Evolutionary conservation across 1,140 invertebrate genomes (phyloP).

Genomic region (Lanistes nyassanus): DNA sequence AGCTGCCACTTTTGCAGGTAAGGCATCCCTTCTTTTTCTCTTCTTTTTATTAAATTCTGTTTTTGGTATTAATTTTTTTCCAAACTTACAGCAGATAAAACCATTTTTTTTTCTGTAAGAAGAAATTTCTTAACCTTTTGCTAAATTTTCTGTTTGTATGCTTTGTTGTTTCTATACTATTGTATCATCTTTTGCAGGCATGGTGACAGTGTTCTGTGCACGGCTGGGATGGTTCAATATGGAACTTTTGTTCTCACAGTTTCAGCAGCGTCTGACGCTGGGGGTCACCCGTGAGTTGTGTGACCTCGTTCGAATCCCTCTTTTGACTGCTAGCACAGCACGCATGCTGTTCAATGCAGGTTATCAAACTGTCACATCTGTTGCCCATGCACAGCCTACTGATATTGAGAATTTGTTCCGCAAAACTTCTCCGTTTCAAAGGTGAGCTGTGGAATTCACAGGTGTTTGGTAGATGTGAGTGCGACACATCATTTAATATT

Average conservation of each 20-base stretch:
- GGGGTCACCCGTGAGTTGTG: conserved; percentile 92
- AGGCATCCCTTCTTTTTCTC: conserved; percentile 16
- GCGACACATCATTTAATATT: no score
- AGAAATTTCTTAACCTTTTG: no score
- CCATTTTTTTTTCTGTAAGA: background rate
- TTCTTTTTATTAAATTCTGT: no score
- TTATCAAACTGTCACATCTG: conserved; percentile 80
- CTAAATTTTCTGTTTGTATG: background rate
- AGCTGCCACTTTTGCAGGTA: conserved; percentile 95
- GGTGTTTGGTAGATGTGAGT: no score
- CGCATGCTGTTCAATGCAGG: conserved; percentile 86
- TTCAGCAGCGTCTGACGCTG: conserved; percentile 93
- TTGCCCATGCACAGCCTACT: conserved; percentile 79
- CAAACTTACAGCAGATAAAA: background rate
- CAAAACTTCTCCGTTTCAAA: conserved; percentile 81
- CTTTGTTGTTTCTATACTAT: background rate
- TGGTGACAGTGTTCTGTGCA: conserved; percentile 92
- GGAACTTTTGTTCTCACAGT: conserved; percentile 89
- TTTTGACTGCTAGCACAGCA: conserved; percentile 86
- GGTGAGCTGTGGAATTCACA: conserved; percentile 40
- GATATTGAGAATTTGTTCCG: conserved; percentile 81
- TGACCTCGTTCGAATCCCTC: conserved; percentile 87
- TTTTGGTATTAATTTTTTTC: background rate
- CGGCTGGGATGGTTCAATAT: conserved; percentile 93
- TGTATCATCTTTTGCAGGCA: conserved; percentile 71